These are phyloP conservation scores for Fistularia commersonii DNA, from an alignment of 2,797 vertebrate genomes.

Conservation along the genomic window DNA sequence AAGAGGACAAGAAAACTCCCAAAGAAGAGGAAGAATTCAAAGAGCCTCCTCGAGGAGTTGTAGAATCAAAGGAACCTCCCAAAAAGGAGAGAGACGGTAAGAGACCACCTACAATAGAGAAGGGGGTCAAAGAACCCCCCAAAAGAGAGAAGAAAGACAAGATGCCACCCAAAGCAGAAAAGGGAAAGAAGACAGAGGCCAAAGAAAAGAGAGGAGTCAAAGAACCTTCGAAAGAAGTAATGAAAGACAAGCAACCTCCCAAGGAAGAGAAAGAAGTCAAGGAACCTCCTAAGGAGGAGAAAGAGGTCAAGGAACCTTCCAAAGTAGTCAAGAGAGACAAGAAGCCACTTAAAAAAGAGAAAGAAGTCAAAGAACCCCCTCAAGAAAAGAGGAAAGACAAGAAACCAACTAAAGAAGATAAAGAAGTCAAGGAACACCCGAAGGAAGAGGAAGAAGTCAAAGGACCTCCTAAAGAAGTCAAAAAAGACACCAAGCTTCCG, in stretches of 20 bases:
- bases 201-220: slow-evolving; percentile 2
- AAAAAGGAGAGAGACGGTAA: too few species aligned
- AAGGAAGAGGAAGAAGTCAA: slow-evolving; percentile 8
- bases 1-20: slow-evolving; percentile 7
- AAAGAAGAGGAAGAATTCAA: slow-evolving; percentile 1
- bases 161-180: slow-evolving; percentile 1
- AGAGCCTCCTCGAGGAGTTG: not conserved
- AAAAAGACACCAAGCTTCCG: not conserved
- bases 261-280: not conserved
- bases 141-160: not conserved
- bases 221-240: slow-evolving; percentile 7
- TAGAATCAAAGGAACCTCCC: too few species aligned
- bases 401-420: not conserved
- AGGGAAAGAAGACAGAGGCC: slow-evolving; percentile 1
- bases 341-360: slow-evolving; percentile 1
- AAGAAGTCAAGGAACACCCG: slow-evolving; percentile 2
- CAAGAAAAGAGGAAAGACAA: slow-evolving; percentile 1
- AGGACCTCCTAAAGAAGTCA: not conserved
- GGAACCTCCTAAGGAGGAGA: not conserved
- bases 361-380: not conserved
- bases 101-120: slow-evolving; percentile 11
- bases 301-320: slow-evolving; percentile 1
- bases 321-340: slow-evolving; percentile 9
- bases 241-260: not conserved
- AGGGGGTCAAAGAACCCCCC: slow-evolving; percentile 29